phyloP scores from a whole-genome alignment of 1,140 invertebrate species.

The Bombus sibiricus region DNA sequence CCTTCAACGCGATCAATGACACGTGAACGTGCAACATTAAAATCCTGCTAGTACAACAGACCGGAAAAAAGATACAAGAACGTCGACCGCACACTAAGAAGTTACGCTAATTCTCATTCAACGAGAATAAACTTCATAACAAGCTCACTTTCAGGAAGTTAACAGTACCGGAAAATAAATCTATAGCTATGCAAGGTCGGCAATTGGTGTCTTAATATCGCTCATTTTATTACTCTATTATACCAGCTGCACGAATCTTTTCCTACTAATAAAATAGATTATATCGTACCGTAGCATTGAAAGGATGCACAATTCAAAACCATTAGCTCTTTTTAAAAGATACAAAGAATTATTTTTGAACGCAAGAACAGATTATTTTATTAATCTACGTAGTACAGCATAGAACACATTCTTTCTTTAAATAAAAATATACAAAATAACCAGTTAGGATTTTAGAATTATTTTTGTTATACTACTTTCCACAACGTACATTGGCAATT shows the following conservation, averaged over 20 bases:
- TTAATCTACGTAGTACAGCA: no score
- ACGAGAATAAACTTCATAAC: neutral
- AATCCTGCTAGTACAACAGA: neutral
- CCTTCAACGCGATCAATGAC: constrained; percentile 34
- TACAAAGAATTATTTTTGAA: neutral
- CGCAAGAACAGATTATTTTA: no score
- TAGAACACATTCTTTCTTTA: no score
- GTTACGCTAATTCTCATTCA: constrained; percentile 3
- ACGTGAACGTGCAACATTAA: constrained; percentile 20
- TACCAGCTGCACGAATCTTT: neutral
- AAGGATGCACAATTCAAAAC: neutral
- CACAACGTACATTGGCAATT: no score
- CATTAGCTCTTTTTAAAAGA: neutral
- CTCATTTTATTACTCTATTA: constrained; percentile 1
- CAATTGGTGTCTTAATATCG: neutral
- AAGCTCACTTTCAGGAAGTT: neutral
- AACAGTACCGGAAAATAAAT: neutral
- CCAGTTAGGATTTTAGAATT: no score
- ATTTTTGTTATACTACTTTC: no score
- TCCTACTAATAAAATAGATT: neutral
- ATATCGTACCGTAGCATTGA: neutral
- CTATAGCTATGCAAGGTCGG: neutral
- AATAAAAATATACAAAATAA: no score
- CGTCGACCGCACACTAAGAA: constrained; percentile 11
- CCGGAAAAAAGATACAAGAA: constrained; percentile 25